Base-by-base conservation (phyloP, 2,113 vertebrate species). In the Rhabdornis inornatus region DNA sequence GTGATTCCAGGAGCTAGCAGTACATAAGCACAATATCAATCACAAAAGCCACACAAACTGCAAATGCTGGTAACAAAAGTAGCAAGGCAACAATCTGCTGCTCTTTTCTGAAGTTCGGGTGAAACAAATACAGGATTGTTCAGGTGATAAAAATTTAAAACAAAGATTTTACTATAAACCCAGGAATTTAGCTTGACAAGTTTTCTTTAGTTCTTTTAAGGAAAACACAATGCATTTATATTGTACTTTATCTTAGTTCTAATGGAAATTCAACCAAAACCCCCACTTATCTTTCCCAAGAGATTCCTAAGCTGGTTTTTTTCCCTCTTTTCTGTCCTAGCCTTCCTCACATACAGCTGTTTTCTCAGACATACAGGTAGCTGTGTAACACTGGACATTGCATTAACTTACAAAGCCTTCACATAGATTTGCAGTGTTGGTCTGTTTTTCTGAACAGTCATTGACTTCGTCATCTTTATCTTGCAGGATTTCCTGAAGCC, bases 381-480 rank as follows among this genome's bases (percentile, higher is more conserved):
- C 39, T 92, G 30, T 57, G 39, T 71, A 66, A 87, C 70, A 89
- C 28, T 59, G 50, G 40, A 35, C 27, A 25, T 31, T 39, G 59
- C 28, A 70, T 65, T 40, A 89, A 99, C 99, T 99, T 97, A 99
- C 99, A 98, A 98, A 99, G 92, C 98, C 97, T 96, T 98, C 97
- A 53, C 98, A 98, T 7, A 97, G 98, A 75, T 98, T 97, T 25
- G 93, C 95, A 44, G 84, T 83, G 13, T 98, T 98, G 40, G 40
- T 97, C 35, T 11, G 27, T 50, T 96, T 93, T 19, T 97, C 93
- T 21, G 69, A 95, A 56, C 74, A 88, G 20, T 95, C 92, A 6
- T 50, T 97, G 65, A 94, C 97, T 44, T 97, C 93, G 60, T 97
- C 96, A 7, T 98, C 98, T 72, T 97, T 94, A 75, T 98, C 97